Base-by-base conservation (phyloP, 2,888 invertebrate species). In the Heliconius charithonia region DNA sequence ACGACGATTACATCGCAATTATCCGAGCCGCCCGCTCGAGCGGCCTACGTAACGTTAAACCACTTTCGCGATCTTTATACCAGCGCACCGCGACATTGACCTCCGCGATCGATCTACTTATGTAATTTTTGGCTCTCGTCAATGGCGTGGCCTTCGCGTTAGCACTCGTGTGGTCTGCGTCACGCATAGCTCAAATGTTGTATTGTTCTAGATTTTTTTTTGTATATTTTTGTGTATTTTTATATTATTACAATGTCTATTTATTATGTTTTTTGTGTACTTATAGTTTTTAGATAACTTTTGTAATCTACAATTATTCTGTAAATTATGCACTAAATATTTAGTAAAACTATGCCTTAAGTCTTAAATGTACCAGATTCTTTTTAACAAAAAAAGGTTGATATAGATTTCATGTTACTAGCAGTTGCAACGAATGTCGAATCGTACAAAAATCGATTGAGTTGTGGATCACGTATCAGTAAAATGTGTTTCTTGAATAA, bases 31-130 rank as follows among this genome's bases (percentile, higher is more conserved):
- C 78, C 37, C 37, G 37, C 37, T 10, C 85, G 86, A 86, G 85
- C 87, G 83, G 87, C 86, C 88, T 86, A 89, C 90, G 81, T 78
- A 73, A 82, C 82, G 86, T 88, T 78, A 78, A 88, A 91, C 91
- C 93, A 94, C 94, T 94, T 94, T 94, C 94, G 91, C 93, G 91
- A 91, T 93, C 92, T 93, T 92, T 91, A 93, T 92, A 91, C 90
- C 83, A 83, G 73, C 84, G 88, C 89, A 84, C 78, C 84, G 88
- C 89, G 94, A 91, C 93, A 94, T 93, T 94, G 94, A 94, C 93
- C 94, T 90, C 81, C 72, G 65, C 81, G 81, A 80, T 82, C 81
- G 82, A 66, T 75, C 82, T 81, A 80, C 88, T 93, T 92, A 92
- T 91, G 91, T 92, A 92, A 91, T 90, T 89, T 92, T 90, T 90